phyloP scores from a whole-genome alignment of 2,113 vertebrate genomes.

The Callionymus lyra region DNA sequence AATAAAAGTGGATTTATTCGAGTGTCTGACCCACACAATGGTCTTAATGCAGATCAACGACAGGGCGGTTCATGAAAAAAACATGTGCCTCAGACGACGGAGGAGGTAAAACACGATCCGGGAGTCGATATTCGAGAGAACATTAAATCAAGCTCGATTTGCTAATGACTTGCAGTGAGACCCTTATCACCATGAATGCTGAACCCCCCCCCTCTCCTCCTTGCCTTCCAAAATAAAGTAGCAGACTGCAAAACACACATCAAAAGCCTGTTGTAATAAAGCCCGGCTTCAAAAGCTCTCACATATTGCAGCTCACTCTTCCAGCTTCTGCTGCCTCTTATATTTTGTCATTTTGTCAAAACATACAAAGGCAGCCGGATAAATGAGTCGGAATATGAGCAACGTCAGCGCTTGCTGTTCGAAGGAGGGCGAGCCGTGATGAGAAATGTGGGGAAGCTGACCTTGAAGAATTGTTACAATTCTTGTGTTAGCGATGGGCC shows the following conservation, averaged over 20 bases:
- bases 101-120: conserved; percentile 32
- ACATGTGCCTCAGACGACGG: conserved; percentile 12
- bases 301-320: not conserved
- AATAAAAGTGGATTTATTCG: too few relatives aligned
- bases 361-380: conserved; percentile 28
- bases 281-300: conserved; percentile 1
- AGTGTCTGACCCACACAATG: too few relatives aligned
- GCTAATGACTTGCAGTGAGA: conserved; percentile 31
- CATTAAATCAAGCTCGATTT: conserved; percentile 46
- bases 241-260: not conserved
- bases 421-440: conserved; percentile 10
- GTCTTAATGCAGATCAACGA: too few relatives aligned
- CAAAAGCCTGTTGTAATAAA: not conserved
- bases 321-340: conserved; percentile 7
- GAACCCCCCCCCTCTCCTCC: not conserved
- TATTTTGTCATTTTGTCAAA: conserved; percentile 32
- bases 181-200: conserved; percentile 20
- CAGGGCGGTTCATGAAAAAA: not conserved
- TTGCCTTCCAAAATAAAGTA: conserved; percentile 1
- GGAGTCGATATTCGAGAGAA: conserved; percentile 34
- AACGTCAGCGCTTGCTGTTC: conserved; percentile 26
- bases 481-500: conserved; percentile 17
- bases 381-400: conserved; percentile 35
- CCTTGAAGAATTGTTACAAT: conserved; percentile 40
- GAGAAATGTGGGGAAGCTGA: conserved; percentile 31